Evolutionary conservation across 1,140 invertebrate species (phyloP), one percentile per base, ranked within the genome.

Genomic region (Heliconius nattereri): DNA sequence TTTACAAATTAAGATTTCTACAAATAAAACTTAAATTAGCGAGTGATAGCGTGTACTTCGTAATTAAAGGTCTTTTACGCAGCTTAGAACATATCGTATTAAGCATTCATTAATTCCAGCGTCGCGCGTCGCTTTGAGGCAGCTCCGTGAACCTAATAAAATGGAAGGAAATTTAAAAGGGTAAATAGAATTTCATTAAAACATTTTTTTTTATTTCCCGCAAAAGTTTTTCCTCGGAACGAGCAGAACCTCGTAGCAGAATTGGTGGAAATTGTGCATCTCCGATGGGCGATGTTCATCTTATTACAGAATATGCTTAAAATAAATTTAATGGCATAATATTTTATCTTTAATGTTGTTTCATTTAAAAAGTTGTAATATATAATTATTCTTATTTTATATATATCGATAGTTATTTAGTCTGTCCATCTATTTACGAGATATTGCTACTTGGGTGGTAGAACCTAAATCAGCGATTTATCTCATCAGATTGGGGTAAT

Each of bases 31-130:
- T 66, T 66, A 66, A 66, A 66, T 66, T 66, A 66, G 57, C 57
- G 57, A 60, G 11, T 60, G 23, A 75, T 75, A 35, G 73, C 26
- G 37, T 71, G 71, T 66, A 54, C 54, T n/a, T 60, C 52, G 37
- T 66, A 75, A 75, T 75, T 66, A 75, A 75, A 75, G 54, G 74
- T 75, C 74, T 57, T 54, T 54, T 60, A 26, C 23, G 57, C 54
- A 40, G 60, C 74, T 54, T 57, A 29, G 74, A 40, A 54, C 60
- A 37, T 66, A 75, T 75, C 54, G 35, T 35, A 75, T 75, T 75
- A 75, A 54, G 74, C 74, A 54, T 75, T 75, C 74, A 75, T 75
- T 75, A 60, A 75, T 75, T 75, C 49, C 74, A 66, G 26, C 54
- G 74, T 66, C 60, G 52, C 74, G 26, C 54, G 74, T 66, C 60